Percentiles rank a stretch among this genome's conserved stretches.
Evolutionary conservation across 1,140 invertebrate species (phyloP).

Genomic region (Dryas iulia): DNA sequence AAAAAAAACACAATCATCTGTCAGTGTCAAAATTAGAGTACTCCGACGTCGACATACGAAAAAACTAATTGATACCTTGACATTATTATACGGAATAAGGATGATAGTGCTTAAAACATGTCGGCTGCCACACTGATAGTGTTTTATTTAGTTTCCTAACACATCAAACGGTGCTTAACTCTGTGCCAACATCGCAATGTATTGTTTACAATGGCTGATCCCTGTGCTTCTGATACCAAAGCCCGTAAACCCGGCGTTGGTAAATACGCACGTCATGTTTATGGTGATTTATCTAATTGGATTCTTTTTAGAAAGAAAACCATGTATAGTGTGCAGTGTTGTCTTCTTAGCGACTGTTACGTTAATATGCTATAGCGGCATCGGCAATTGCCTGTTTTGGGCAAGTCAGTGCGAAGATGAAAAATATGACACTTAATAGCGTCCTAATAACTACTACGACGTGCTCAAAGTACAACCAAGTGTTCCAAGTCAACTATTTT

Average conservation of each 20-base stretch:
- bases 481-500: slow-evolving; percentile 33
- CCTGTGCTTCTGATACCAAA: slow-evolving; percentile 98
- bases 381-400: slow-evolving; percentile 97
- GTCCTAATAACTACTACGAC: slow-evolving; percentile 29
- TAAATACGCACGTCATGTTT: slow-evolving; percentile 98
- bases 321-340: slow-evolving; percentile 97
- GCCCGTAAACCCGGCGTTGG: slow-evolving; percentile 95
- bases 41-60: slow-evolving; percentile 32
- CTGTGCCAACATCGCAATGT: slow-evolving; percentile 84
- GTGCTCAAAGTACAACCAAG: slow-evolving; percentile 61
- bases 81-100: slow-evolving; percentile 45
- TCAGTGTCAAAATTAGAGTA: slow-evolving; percentile 26
- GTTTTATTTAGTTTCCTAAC: slow-evolving; percentile 20
- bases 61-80: slow-evolving; percentile 38
- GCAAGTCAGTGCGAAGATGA: slow-evolving; percentile 88
- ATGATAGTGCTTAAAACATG: slow-evolving; percentile 59
- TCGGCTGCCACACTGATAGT: slow-evolving; percentile 50
- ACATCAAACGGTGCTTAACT: slow-evolving; percentile 13
- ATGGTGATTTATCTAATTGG: slow-evolving; percentile 96
- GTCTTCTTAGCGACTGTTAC: slow-evolving; percentile 96
- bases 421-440: slow-evolving; percentile 84
- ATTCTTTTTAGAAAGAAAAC: slow-evolving; percentile 96
- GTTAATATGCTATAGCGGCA: slow-evolving; percentile 96
- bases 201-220: slow-evolving; percentile 98
- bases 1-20: not conserved